Evolutionary conservation across 2,113 vertebrate genomes (phyloP), one percentile per base, ranked within the genome.

Genomic region (Anthoscopus minutus): DNA sequence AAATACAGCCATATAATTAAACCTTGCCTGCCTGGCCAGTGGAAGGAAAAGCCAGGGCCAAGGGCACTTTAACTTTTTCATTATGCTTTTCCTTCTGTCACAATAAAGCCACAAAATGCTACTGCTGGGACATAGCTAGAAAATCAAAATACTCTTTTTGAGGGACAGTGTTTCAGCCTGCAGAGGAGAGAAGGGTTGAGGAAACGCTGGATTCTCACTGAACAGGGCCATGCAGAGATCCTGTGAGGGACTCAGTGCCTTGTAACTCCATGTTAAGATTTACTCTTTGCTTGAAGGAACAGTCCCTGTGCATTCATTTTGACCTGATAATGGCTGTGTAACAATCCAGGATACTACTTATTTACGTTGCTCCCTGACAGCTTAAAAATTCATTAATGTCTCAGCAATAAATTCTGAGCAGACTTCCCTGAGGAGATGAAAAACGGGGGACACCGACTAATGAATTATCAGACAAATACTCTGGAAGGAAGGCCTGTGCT

Each of bases 341-440:
- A 96, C 93, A 96, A 89, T 93, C 95, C 4, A 2, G 76, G 89
- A 92, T 97, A 86, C 86, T 81, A 82, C 93, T 96, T 97, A 96
- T 97, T 97, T 97, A 96, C 86, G 69, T 96, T 96, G 93, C 84
- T 97, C 93, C 70, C 77, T 95, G 93, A 92, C 91, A 96, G 96
- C 96, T 97, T 95, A 97, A 97, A 97, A 98, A 97, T 97, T 97
- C 67, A 88, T 97, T 97, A 97, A 87, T 80, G 81, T 83, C 90
- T 96, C 92, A 90, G 95, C 93, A 87, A 96, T 91, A 93, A 97
- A 97, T 96, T 96, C 93, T 96, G 72, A 56, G 67, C 51, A 83
- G 95, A 80, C 67, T 44, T 48, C 73, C 78, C 82, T 21, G 62
- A 86, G 92, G 92, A 94, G 89, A 93, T 88, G 89, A 88, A 93